A percentile compares a stretch with the other conserved stretches of the same genome.
Evolutionary conservation across 1,140 invertebrate species (phyloP).

Genomic region (Alviniconcha marisindica): DNA sequence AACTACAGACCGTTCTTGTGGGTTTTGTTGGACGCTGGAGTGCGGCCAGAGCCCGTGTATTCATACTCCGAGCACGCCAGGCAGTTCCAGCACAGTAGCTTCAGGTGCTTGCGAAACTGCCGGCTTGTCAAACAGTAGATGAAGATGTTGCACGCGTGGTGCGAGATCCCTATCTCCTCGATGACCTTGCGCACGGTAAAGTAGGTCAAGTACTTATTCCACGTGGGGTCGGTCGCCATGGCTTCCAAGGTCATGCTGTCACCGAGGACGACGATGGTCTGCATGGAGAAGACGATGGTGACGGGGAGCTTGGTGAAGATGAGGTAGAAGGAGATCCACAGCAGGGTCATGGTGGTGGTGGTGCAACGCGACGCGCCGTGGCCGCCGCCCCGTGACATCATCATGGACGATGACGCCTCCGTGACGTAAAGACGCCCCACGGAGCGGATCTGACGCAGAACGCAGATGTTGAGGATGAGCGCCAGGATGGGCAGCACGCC

Average conservation of each 20-base stretch:
- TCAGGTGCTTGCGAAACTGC: slow-evolving; percentile 59
- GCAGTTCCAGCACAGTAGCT: slow-evolving; percentile 25
- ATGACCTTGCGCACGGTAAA: slow-evolving; percentile 55
- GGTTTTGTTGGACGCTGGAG: slow-evolving; percentile 29
- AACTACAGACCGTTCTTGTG: slow-evolving; percentile 28
- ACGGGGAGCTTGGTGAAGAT: slow-evolving; percentile 68
- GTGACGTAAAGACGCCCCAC: slow-evolving; percentile 43
- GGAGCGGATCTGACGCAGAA: slow-evolving; percentile 55
- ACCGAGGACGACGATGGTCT: slow-evolving; percentile 47
- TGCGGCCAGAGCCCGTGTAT: neutral
- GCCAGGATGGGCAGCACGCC: slow-evolving; percentile 50
- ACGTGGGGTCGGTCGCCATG: slow-evolving; percentile 48
- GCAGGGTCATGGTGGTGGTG: slow-evolving; percentile 53
- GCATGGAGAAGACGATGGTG: slow-evolving; percentile 61
- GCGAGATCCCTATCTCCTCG: slow-evolving; percentile 64
- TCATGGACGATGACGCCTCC: slow-evolving; percentile 27
- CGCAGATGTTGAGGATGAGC: slow-evolving; percentile 61
- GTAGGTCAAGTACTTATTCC: slow-evolving; percentile 59
- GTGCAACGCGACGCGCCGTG: slow-evolving; percentile 31
- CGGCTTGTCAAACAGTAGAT: slow-evolving; percentile 65
- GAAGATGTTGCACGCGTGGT: slow-evolving; percentile 67
- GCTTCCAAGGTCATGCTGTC: slow-evolving; percentile 40
- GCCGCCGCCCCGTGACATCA: slow-evolving; percentile 5
- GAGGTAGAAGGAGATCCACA: slow-evolving; percentile 65
- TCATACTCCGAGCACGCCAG: slow-evolving; percentile 21